phyloP scores from a whole-genome alignment of 1,140 invertebrate genomes.

The Ganaspis sp. region DNA sequence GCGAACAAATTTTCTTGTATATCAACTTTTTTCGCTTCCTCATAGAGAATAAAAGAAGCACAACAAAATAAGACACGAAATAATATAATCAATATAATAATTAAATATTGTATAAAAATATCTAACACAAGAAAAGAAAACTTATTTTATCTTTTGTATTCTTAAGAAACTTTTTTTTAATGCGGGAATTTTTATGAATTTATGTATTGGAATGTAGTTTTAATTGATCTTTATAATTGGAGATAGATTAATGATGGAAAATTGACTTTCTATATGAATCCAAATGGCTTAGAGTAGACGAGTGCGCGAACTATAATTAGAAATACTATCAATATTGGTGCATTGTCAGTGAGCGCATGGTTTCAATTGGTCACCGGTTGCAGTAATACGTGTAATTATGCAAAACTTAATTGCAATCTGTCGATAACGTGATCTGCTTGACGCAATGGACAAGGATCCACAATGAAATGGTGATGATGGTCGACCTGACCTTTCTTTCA shows the following conservation, averaged over 20 bases:
- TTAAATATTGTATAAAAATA: too few species aligned
- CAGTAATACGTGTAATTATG: slow-evolving; percentile 37
- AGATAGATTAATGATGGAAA: slow-evolving; percentile 1
- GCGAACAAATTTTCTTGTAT: too few species aligned
- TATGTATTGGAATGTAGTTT: not conserved
- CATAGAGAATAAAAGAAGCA: too few species aligned
- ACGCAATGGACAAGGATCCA: slow-evolving; percentile 12
- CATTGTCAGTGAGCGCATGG: slow-evolving; percentile 17
- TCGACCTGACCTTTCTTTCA: slow-evolving; percentile 8
- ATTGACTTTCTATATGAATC: slow-evolving; percentile 2
- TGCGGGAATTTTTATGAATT: not conserved
- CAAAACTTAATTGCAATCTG: slow-evolving; percentile 47
- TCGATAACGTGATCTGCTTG: slow-evolving; percentile 39
- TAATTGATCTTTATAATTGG: not conserved
- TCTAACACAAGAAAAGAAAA: too few species aligned
- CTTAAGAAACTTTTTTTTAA: not conserved
- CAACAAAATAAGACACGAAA: too few species aligned
- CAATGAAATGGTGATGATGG: not conserved
- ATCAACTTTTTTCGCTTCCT: too few species aligned
- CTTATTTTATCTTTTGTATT: too few species aligned
- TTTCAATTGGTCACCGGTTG: slow-evolving; percentile 23
- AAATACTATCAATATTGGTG: slow-evolving; percentile 14
- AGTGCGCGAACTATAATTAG: slow-evolving; percentile 12
- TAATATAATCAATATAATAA: too few species aligned
- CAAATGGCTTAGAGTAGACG: not conserved